Evolutionary conservation across 2,113 vertebrate species (phyloP), one percentile per base, ranked within the genome.

Genomic region (Heloderma charlesbogerti): DNA sequence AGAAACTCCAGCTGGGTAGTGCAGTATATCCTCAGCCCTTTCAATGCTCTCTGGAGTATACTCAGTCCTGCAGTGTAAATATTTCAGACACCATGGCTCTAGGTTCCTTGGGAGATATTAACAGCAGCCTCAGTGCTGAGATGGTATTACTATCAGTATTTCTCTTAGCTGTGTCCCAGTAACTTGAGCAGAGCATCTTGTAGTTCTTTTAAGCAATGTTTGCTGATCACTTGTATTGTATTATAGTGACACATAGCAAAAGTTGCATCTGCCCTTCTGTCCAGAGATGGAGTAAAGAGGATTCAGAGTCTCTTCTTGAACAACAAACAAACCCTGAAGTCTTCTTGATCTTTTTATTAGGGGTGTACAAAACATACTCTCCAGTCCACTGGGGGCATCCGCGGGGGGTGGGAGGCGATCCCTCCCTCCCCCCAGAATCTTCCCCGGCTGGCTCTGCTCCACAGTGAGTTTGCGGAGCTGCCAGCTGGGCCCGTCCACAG

Each of bases 1-100:
- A 87, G 29, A 34, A 90, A 43, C 74, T n/a, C 34, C 15, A 89
- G 72, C 2, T 8, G 77, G 88, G 12, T 81, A 29, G 60, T 6
- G 90, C 80, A 20, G 51, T 86, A 45, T 84, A 1, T 88, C 77
- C 45, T 83, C 75, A 87, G 4, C 54, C 66, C 12, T 13, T 48
- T 3, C 4, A 4, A 69, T 67, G 72, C 74, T 94, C 91, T 43
- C 82, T 63, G 13, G 0, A 1, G 43, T 54, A 89, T 34, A 60
- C 48, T 13, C 88, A 90, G 20, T 13, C 40, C 77, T 86, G 25
- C 51, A 10, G 71, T 91, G 88, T 94, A 93, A 93, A 90, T 92
- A 92, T 10, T 40, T 94, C 67, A 91, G 34, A 12, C 69, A 75
- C 40, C 13, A 84, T 10, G 48, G 78, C 81, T 91, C 63, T 29